Percentiles rank a stretch among this genome's conserved stretches.
These are phyloP conservation scores for Synergus gifuensis DNA, from an alignment of 2,888 invertebrate genomes.

Conservation along the genomic window DNA sequence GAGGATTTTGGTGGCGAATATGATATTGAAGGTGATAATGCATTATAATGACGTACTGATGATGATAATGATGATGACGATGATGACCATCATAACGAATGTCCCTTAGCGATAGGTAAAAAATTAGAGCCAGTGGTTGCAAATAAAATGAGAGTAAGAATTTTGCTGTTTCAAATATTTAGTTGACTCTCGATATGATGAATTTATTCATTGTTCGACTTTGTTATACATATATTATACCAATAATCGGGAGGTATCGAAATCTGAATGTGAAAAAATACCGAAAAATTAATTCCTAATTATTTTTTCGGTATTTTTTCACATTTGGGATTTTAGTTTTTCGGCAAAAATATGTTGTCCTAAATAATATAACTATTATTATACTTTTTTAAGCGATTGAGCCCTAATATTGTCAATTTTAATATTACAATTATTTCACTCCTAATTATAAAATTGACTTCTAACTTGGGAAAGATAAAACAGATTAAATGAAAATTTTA, in stretches of 20 bases:
- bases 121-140: slow-evolving; percentile 17
- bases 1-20: slow-evolving; percentile 44
- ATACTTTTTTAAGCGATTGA: background rate
- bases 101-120: slow-evolving; percentile 20
- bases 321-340: no score
- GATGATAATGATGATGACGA: slow-evolving; percentile 45
- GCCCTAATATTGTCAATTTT: background rate
- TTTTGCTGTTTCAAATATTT: slow-evolving; percentile 37
- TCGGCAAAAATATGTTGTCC: no score
- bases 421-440: background rate
- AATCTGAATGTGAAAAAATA: no score
- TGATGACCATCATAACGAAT: slow-evolving; percentile 26
- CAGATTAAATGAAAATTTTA: background rate
- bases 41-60: slow-evolving; percentile 36
- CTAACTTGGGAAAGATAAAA: background rate
- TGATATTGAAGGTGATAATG: slow-evolving; percentile 42
- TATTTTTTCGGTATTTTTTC: no score
- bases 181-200: background rate
- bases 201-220: slow-evolving; percentile 33
- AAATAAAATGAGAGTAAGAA: slow-evolving; percentile 48
- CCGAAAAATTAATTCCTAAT: no score
- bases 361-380: slow-evolving; percentile 19
- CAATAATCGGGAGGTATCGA: no score
- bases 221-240: slow-evolving; percentile 28
- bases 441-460: background rate